Evolutionary conservation across 2,113 vertebrate species (phyloP).

Genomic region (Chamaea fasciata): DNA sequence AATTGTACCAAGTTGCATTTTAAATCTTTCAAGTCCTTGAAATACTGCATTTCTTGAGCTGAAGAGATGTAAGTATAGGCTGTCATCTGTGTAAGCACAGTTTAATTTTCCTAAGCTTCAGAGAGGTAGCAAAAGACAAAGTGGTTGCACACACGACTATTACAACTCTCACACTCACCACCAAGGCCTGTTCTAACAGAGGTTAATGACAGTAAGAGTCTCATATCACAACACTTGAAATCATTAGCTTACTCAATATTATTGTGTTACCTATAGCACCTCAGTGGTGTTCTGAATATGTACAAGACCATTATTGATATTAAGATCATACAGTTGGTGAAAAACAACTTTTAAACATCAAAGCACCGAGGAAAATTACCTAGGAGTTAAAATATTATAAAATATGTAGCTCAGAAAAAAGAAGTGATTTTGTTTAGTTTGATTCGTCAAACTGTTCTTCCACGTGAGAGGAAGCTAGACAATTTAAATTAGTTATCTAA

Average conservation of each 20-base stretch:
- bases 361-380: not conserved
- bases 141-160: fast-evolving
- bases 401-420: not conserved
- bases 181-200: not conserved
- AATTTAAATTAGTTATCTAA: not conserved
- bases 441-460: constrained; percentile 8
- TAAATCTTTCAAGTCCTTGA: not conserved
- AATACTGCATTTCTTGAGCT: not conserved
- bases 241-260: not conserved
- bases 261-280: not conserved
- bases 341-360: not conserved
- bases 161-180: not conserved
- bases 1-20: not conserved
- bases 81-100: not conserved
- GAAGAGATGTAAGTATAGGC: not conserved
- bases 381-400: not conserved
- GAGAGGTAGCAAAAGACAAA: not conserved
- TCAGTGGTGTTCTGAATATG: not conserved
- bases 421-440: not conserved
- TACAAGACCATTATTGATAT: not conserved
- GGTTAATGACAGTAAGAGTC: not conserved
- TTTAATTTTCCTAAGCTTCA: not conserved
- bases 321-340: not conserved
- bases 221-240: not conserved
- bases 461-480: not conserved